A percentile compares a stretch with the other conserved stretches of the same genome.
These are phyloP conservation scores for Octodon degus DNA, from an alignment of 2,113 vertebrate genomes.

Conservation along the genomic window DNA sequence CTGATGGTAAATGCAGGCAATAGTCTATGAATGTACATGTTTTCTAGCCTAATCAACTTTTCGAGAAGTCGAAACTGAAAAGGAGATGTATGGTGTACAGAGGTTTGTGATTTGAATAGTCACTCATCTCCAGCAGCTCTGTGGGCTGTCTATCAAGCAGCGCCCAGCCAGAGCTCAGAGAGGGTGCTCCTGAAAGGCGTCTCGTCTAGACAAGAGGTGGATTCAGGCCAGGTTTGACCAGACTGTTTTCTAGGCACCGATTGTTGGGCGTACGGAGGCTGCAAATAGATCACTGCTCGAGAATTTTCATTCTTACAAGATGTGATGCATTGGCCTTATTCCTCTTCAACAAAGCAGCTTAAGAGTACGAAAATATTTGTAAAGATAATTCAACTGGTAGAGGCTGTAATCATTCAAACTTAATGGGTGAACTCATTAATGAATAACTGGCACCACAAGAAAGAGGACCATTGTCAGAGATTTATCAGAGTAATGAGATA, in stretches of 20 bases:
- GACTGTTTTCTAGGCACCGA: slow-evolving; percentile 77
- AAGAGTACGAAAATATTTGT: slow-evolving; percentile 80
- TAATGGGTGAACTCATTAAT: slow-evolving; percentile 87
- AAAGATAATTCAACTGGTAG: slow-evolving; percentile 85
- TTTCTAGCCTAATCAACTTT: slow-evolving; percentile 69
- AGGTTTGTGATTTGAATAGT: slow-evolving; percentile 82
- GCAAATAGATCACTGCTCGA: slow-evolving; percentile 67
- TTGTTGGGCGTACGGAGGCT: slow-evolving; percentile 66
- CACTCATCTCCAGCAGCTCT: slow-evolving; percentile 81
- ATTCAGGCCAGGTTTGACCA: slow-evolving; percentile 75
- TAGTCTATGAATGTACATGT: not conserved
- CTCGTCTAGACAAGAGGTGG: slow-evolving; percentile 79
- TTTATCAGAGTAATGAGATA: slow-evolving; percentile 85
- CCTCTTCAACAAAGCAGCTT: slow-evolving; percentile 82
- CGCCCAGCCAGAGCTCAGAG: slow-evolving; percentile 71
- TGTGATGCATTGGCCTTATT: slow-evolving; percentile 79
- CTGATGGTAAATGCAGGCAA: not conserved
- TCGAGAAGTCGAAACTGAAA: slow-evolving; percentile 79
- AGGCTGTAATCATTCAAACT: slow-evolving; percentile 85
- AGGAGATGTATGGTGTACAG: slow-evolving; percentile 64
- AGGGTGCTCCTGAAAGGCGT: slow-evolving; percentile 73
- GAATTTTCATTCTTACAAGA: slow-evolving; percentile 51
- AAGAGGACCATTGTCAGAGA: slow-evolving; percentile 84
- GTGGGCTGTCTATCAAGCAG: slow-evolving; percentile 75
- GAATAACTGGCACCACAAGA: slow-evolving; percentile 84